These are phyloP conservation scores for Nephotettix cincticeps DNA, from an alignment of 1,140 invertebrate species.

Conservation along the genomic window DNA sequence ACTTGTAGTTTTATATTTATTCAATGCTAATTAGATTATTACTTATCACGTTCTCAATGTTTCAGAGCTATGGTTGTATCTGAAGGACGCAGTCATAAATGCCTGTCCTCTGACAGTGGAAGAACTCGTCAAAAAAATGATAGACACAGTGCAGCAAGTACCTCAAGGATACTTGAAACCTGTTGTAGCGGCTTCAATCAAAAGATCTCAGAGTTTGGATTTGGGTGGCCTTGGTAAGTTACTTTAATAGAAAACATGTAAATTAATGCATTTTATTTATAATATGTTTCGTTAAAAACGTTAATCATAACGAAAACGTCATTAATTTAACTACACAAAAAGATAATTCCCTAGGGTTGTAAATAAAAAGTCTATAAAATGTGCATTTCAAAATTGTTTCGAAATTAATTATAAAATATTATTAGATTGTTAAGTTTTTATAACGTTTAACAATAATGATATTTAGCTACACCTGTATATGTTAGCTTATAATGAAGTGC, in stretches of 20 bases:
- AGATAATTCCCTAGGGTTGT: too few species aligned
- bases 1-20: too few species aligned
- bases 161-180: constrained; percentile 43
- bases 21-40: too few species aligned
- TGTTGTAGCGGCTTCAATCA: constrained; percentile 42
- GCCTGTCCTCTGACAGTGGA: constrained; percentile 46
- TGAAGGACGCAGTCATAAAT: constrained; percentile 44
- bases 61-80: constrained; percentile 42
- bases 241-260: constrained; percentile 2
- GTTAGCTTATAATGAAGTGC: background rate
- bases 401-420: too few species aligned
- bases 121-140: constrained; percentile 45
- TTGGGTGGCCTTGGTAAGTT: constrained; percentile 2
- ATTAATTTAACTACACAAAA: too few species aligned
- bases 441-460: background rate
- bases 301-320: too few species aligned
- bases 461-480: background rate
- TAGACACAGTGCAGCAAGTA: constrained; percentile 41
- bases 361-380: too few species aligned
- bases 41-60: too few species aligned
- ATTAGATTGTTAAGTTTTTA: too few species aligned
- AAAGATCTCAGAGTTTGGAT: constrained; percentile 39
- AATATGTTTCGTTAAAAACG: too few species aligned
- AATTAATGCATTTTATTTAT: too few species aligned
- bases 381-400: too few species aligned